These are phyloP conservation scores for Endomychus coccineus DNA, from an alignment of 2,888 invertebrate genomes.

Conservation along the genomic window DNA sequence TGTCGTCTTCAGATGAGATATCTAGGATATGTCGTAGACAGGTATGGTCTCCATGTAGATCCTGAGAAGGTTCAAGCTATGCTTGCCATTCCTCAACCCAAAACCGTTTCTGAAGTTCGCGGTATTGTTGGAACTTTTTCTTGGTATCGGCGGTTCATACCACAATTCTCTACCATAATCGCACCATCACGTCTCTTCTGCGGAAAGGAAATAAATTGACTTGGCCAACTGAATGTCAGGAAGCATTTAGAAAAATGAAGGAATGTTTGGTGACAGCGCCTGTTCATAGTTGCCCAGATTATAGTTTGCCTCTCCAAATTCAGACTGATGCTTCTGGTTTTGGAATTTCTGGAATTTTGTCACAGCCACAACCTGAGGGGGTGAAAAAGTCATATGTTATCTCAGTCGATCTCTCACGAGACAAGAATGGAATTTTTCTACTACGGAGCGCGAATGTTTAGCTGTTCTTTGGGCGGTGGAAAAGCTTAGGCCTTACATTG, in stretches of 20 bases:
- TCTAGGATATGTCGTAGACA: slow-evolving; percentile 14
- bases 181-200: not conserved
- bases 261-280: slow-evolving; percentile 13
- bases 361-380: too few species aligned
- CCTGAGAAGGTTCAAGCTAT: slow-evolving; percentile 20
- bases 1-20: slow-evolving; percentile 12
- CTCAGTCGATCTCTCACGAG: slow-evolving; percentile 18
- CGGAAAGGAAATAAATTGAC: slow-evolving; percentile 3
- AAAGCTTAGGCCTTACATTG: slow-evolving; percentile 18
- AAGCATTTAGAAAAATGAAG: slow-evolving; percentile 10
- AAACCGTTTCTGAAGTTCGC: slow-evolving; percentile 11
- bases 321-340: slow-evolving; percentile 22
- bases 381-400: too few species aligned
- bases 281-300: slow-evolving; percentile 13
- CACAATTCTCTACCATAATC: too few species aligned
- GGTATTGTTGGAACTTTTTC: slow-evolving; percentile 12
- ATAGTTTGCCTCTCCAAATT: slow-evolving; percentile 14
- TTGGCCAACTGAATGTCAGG: slow-evolving; percentile 13
- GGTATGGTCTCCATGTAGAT: slow-evolving; percentile 13
- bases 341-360: slow-evolving; percentile 22
- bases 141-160: slow-evolving; percentile 19
- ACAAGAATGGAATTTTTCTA: slow-evolving; percentile 18
- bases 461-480: slow-evolving; percentile 18
- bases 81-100: slow-evolving; percentile 16
- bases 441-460: slow-evolving; percentile 19